phyloP scores from a whole-genome alignment of 1,140 invertebrate genomes.

The Cotesia typhae region DNA sequence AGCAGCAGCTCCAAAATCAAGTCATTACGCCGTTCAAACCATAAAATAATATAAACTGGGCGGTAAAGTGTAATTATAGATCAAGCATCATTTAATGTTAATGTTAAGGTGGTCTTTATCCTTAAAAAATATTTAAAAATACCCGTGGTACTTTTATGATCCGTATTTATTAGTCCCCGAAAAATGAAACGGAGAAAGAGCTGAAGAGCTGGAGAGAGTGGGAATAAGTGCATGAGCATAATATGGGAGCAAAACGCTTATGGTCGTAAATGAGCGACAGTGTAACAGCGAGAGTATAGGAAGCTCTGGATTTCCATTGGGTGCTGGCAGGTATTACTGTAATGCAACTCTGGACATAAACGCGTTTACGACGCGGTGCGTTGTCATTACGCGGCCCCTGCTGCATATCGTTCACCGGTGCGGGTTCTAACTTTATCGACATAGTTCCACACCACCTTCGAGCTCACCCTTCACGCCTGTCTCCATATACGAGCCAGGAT shows the following conservation, averaged over 20 bases:
- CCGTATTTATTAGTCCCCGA: constrained; percentile 14
- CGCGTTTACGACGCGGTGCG: constrained; percentile 65
- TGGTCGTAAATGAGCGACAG: constrained; percentile 44
- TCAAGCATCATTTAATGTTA: too few species aligned
- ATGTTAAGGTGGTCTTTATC: too few species aligned
- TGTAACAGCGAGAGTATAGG: constrained; percentile 43
- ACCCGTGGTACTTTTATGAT: not conserved
- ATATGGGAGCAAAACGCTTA: constrained; percentile 34
- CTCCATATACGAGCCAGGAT: too few species aligned
- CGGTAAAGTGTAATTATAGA: too few species aligned
- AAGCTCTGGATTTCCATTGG: constrained; percentile 41
- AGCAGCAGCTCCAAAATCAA: too few species aligned
- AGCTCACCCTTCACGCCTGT: constrained; percentile 15
- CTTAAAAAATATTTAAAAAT: too few species aligned
- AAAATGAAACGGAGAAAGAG: constrained; percentile 28
- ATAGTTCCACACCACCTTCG: constrained; percentile 47
- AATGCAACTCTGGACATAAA: constrained; percentile 66
- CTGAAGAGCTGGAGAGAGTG: constrained; percentile 27
- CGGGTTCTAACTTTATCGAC: constrained; percentile 64
- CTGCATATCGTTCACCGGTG: constrained; percentile 55
- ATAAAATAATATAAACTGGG: too few species aligned
- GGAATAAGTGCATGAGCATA: constrained; percentile 16
- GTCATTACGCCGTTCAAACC: too few species aligned
- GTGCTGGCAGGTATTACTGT: constrained; percentile 62
- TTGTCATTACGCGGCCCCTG: constrained; percentile 64